phyloP scores from a whole-genome alignment of 2,797 vertebrate genomes.

The Melanotaenia boesemani region DNA sequence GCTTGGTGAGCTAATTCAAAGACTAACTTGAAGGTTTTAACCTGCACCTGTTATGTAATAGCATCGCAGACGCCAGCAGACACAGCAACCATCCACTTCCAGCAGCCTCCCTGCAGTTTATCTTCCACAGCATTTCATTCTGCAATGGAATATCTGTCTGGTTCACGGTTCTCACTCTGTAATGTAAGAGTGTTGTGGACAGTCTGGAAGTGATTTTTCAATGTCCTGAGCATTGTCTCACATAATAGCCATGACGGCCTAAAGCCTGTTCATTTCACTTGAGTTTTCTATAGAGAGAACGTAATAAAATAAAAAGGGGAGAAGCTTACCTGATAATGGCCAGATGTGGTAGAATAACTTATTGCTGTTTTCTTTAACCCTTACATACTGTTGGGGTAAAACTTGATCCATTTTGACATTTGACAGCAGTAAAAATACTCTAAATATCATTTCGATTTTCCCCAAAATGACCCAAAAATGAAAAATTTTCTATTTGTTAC shows the following conservation, averaged over 20 bases:
- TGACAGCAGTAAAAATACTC: too few relatives aligned
- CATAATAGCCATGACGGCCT: conserved; percentile 49
- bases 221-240: conserved; percentile 56
- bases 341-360: conserved; percentile 40
- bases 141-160: conserved; percentile 40
- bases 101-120: conserved; percentile 8
- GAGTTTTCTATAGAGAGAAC: conserved; percentile 31
- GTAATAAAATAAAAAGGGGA: conserved; percentile 23
- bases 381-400: not conserved
- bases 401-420: not conserved
- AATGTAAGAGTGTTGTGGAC: conserved; percentile 44
- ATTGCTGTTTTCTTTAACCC: conserved; percentile 27
- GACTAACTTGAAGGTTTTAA: conserved; percentile 27
- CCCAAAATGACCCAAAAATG: not conserved
- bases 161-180: conserved; percentile 45
- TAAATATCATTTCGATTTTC: not conserved
- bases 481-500: not conserved
- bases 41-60: conserved; percentile 50
- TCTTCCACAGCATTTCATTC: conserved; percentile 7
- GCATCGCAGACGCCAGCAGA: conserved; percentile 18
- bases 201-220: conserved; percentile 59
- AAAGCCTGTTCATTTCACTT: conserved; percentile 50
- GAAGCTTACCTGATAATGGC: conserved; percentile 34
- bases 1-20: conserved; percentile 39
- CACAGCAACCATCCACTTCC: not conserved